Percentiles rank a stretch among this genome's conserved stretches.
Evolutionary conservation across 1,140 invertebrate species (phyloP).

Genomic region (Manduca sexta): DNA sequence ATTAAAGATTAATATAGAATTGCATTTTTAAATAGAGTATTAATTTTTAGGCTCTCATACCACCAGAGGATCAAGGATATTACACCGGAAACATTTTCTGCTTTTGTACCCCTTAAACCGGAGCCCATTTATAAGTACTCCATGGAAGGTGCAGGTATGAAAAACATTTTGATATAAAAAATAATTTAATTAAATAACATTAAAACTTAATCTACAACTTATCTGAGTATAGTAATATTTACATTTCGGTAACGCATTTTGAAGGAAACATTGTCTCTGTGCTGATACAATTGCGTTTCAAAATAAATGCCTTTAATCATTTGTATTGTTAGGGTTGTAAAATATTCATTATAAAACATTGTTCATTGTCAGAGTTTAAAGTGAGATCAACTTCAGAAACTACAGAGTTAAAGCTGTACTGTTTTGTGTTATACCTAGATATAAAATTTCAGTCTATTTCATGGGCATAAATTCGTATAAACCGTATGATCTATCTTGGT

Average conservation of each 20-base stretch:
- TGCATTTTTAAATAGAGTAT: slow-evolving; percentile 5
- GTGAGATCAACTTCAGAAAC: slow-evolving; percentile 26
- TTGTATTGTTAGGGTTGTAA: slow-evolving; percentile 12
- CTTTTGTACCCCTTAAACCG: slow-evolving; percentile 85
- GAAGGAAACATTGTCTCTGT: not conserved
- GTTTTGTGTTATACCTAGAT: slow-evolving; percentile 24
- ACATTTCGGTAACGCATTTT: slow-evolving; percentile 35
- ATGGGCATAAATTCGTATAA: slow-evolving; percentile 64
- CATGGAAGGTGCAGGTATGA: slow-evolving; percentile 85
- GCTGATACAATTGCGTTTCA: not conserved
- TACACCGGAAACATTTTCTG: slow-evolving; percentile 90
- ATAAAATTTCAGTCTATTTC: slow-evolving; percentile 54
- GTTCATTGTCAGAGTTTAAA: not conserved
- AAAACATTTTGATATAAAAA: slow-evolving; percentile 13
- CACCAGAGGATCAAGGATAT: slow-evolving; percentile 94
- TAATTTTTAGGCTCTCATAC: slow-evolving; percentile 89
- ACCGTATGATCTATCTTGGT: slow-evolving; percentile 35
- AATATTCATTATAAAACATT: not conserved
- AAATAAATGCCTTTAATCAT: slow-evolving; percentile 48
- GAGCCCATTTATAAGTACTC: slow-evolving; percentile 89
- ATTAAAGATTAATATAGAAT: no score
- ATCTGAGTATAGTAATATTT: slow-evolving; percentile 50
- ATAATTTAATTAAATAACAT: slow-evolving; percentile 27
- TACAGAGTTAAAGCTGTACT: slow-evolving; percentile 37
- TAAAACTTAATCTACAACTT: slow-evolving; percentile 46